phyloP scores from a whole-genome alignment of 2,888 invertebrate species.

The Athalia rosae region DNA sequence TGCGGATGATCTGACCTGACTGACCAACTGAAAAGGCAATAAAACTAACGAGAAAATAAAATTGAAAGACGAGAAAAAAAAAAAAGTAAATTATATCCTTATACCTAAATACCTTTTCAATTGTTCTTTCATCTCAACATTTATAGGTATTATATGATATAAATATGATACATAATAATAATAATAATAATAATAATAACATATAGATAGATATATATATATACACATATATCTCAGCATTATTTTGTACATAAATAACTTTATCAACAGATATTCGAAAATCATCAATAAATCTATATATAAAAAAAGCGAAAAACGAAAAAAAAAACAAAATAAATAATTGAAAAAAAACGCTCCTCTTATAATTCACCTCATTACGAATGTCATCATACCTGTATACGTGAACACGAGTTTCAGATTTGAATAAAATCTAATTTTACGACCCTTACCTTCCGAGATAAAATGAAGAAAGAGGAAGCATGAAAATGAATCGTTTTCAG shows the following conservation, averaged over 20 bases:
- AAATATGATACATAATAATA: conserved; percentile 10
- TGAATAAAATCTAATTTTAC: no score
- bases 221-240: conserved; percentile 63
- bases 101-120: not conserved
- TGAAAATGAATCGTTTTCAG: no score
- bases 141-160: conserved; percentile 18
- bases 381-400: not conserved
- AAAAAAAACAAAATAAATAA: not conserved
- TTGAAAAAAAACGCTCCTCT: not conserved
- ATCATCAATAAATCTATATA: conserved; percentile 68
- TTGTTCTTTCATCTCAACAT: conserved; percentile 29
- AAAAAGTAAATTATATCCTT: not conserved
- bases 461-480: not conserved
- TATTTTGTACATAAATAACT: conserved; percentile 72
- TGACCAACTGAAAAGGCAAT: not conserved
- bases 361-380: not conserved
- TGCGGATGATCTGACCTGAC: not conserved
- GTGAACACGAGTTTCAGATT: not conserved
- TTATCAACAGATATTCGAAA: conserved; percentile 70
- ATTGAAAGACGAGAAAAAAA: no score
- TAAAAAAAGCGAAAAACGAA: conserved; percentile 52
- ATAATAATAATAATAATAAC: not conserved
- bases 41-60: no score
- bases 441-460: no score
- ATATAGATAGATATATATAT: conserved; percentile 48